A percentile compares a stretch with the other conserved stretches of the same genome.
Evolutionary conservation across 2,888 invertebrate genomes (phyloP).

Genomic region (Tachystola acroxantha): DNA sequence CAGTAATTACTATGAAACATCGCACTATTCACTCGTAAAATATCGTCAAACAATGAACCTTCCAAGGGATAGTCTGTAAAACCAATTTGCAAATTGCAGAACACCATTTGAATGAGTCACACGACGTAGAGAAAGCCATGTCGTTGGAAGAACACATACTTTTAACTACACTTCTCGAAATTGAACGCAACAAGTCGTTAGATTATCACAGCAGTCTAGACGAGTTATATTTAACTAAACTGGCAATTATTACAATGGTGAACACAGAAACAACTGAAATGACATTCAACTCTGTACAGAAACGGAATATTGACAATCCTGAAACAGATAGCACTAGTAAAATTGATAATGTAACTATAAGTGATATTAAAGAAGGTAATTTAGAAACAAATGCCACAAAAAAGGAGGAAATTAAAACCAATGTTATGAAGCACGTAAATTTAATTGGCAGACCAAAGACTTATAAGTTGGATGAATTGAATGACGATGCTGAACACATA

Average conservation of each 20-base stretch:
- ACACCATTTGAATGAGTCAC: conserved; percentile 28
- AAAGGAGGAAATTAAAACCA: not conserved
- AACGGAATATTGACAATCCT: conserved; percentile 33
- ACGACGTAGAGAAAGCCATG: conserved; percentile 32
- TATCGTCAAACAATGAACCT: no score
- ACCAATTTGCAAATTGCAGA: conserved; percentile 40
- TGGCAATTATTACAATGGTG: conserved; percentile 47
- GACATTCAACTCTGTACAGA: conserved; percentile 33
- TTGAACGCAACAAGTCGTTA: conserved; percentile 43
- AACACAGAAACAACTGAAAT: conserved; percentile 24
- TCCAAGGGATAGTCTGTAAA: conserved; percentile 4
- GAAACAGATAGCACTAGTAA: conserved; percentile 8
- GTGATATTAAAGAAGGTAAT: conserved; percentile 6
- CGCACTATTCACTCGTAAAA: no score
- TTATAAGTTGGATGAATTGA: conserved; percentile 49
- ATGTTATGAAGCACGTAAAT: conserved; percentile 27
- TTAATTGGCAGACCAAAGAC: conserved; percentile 52
- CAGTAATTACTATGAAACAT: no score
- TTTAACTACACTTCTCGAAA: conserved; percentile 45
- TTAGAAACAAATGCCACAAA: conserved; percentile 2
- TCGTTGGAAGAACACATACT: conserved; percentile 45
- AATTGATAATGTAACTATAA: conserved; percentile 4
- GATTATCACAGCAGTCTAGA: conserved; percentile 46
- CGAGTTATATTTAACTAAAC: conserved; percentile 49
- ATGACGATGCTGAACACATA: conserved; percentile 18